Conservation (phyloP, 2,797 vertebrate genomes). For the Acanthurus tractus region DNA sequence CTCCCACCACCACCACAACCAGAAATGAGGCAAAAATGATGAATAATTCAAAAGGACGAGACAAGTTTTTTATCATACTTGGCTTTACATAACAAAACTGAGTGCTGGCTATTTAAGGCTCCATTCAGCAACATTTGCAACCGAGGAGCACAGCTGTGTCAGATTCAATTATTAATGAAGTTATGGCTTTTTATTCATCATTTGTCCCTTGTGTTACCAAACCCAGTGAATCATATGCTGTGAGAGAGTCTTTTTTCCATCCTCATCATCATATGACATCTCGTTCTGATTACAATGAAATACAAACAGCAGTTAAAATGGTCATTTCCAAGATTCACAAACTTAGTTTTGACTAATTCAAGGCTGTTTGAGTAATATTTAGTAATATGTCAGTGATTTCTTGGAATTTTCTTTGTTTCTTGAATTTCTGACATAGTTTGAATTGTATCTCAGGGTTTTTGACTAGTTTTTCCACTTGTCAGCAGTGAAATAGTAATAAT, state of each 20-base stretch:
- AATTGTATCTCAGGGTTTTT: background rate
- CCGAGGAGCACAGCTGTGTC: conserved; percentile 67
- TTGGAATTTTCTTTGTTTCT: background rate
- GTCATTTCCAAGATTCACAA: conserved; percentile 8
- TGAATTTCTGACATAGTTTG: background rate
- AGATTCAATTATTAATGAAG: conserved; percentile 70
- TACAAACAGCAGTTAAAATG: background rate
- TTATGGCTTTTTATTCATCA: conserved; percentile 65
- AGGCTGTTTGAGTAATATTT: background rate
- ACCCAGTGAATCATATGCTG: conserved; percentile 51
- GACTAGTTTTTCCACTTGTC: background rate
- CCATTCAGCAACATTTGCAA: conserved; percentile 43
- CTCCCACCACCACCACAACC: background rate
- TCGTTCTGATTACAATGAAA: conserved; percentile 56
- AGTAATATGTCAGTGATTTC: background rate
- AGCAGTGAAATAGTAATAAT: background rate
- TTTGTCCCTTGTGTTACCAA: conserved; percentile 65
- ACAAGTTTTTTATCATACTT: conserved; percentile 48
- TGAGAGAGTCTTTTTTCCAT: conserved; percentile 42
- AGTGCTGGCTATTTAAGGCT: conserved; percentile 61
- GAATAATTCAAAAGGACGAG: conserved; percentile 65
- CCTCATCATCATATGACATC: conserved; percentile 48
- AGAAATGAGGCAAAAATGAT: conserved; percentile 34
- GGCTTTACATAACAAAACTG: conserved; percentile 70
- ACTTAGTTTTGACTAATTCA: background rate